These are phyloP conservation scores for Micromesistius poutassou DNA, from an alignment of 2,797 vertebrate species.

Conservation along the genomic window DNA sequence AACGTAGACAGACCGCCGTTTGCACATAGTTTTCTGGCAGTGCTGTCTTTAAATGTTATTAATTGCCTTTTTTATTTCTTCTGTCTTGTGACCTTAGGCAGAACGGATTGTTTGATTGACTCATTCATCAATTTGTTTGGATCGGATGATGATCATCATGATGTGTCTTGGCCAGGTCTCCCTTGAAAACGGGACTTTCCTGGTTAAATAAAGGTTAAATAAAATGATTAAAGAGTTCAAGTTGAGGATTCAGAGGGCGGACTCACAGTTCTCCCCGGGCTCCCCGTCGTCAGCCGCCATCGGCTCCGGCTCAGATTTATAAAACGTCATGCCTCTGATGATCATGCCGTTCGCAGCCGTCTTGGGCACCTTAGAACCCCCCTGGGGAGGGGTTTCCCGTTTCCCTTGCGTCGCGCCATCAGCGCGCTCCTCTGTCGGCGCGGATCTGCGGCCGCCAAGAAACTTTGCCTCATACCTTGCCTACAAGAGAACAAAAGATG, in stretches of 20 bases:
- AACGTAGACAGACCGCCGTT: background rate
- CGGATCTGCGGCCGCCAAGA: slow-evolving; percentile 68
- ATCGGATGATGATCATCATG: background rate
- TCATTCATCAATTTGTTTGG: background rate
- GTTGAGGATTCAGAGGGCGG: background rate
- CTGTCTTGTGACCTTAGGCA: no score
- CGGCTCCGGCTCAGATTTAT: slow-evolving; percentile 83
- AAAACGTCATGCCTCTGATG: slow-evolving; percentile 91
- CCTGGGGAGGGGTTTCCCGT: slow-evolving; percentile 47
- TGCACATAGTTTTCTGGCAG: background rate
- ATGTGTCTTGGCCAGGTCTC: no score
- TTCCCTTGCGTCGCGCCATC: slow-evolving; percentile 34
- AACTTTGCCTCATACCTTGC: slow-evolving; percentile 80
- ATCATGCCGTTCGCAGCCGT: slow-evolving; percentile 69
- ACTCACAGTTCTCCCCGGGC: slow-evolving; percentile 89
- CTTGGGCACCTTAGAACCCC: slow-evolving; percentile 49
- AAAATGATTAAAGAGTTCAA: background rate
- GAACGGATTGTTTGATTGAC: no score
- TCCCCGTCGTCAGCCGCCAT: slow-evolving; percentile 81
- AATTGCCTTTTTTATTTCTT: background rate
- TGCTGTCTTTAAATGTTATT: background rate
- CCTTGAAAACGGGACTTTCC: no score
- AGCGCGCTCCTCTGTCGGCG: slow-evolving; percentile 60
- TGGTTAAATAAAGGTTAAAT: no score
- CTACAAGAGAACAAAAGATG: slow-evolving; percentile 57